Evolutionary conservation across 1,140 invertebrate genomes (phyloP), one percentile per base, ranked within the genome.

Genomic region (Acyrthosiphon pisum): DNA sequence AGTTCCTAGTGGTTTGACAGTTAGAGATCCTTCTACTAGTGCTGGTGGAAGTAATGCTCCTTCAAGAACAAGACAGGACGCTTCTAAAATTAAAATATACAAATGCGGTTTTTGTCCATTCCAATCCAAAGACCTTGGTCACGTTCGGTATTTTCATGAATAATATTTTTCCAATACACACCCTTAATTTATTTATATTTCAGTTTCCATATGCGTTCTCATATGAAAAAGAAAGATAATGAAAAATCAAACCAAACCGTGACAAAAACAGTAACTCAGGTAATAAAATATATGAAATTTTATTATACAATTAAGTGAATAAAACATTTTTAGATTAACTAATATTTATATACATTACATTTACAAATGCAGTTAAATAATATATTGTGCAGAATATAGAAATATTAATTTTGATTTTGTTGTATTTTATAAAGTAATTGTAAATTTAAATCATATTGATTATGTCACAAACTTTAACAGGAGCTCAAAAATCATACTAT

Each of bases 51-150:
- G 48, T 41, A 44, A 7, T 90, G 8, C 89, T 56, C 11, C 48
- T 2, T 41, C 4, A 4, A 76, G 48, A 76, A n/a, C 6, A 22
- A 37, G 68, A 76, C 48, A 87, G 8, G 93, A 93, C n/a, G 23
- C 41, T 41, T 84, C 94, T 8, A 94, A 94, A 83, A 81, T 93
- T n/a, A 94, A 94, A 91, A 91, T 94, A 18, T 94, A 94, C 68
- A 94, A 94, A 48, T 94, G 94, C 68, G 93, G 94, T 30, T 94
- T 94, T 53, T 94, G 93, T 76, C 35, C 93, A 41, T 93, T 91
- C 44, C 94, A 94, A 48, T 94, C 94, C 6, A 94, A 94, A 91
- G 94, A 94, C 41, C 41, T 94, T 50, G 84, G 68, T 18, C 81
- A 76, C 48, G 93, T 94, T 93, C 83, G 93, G 90, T 92, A 81